Conservation (phyloP, 1,140 invertebrate species). For the Euwallacea similis region DNA sequence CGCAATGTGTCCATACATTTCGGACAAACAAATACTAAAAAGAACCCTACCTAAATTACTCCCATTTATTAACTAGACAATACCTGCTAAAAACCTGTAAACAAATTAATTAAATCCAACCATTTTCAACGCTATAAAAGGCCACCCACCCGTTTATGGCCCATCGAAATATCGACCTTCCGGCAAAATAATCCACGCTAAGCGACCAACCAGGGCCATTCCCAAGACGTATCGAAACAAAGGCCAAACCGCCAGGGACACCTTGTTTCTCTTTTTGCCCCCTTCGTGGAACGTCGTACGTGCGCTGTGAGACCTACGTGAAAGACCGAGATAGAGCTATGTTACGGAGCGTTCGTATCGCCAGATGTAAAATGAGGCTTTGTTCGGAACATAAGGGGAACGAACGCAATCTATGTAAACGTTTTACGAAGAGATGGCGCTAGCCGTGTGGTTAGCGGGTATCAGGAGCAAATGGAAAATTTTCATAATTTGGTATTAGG, state of each 20-base stretch:
- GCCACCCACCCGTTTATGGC: conserved; percentile 37
- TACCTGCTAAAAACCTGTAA: neutral
- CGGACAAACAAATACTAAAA: too few relatives aligned
- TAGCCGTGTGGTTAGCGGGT: conserved; percentile 6
- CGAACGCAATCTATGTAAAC: conserved; percentile 18
- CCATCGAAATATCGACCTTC: conserved; percentile 39
- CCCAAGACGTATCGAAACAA: conserved; percentile 1
- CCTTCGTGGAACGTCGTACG: neutral
- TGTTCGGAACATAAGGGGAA: conserved; percentile 25
- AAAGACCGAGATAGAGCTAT: too few relatives aligned
- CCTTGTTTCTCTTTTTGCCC: conserved; percentile 30
- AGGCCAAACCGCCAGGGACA: conserved; percentile 9
- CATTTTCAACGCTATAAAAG: conserved; percentile 34
- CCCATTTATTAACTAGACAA: too few relatives aligned
- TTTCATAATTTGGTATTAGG: conserved; percentile 1
- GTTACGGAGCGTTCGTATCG: neutral
- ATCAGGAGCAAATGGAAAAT: conserved; percentile 18
- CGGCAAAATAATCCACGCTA: conserved; percentile 31
- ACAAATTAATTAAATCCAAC: conserved; percentile 23
- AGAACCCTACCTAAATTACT: too few relatives aligned
- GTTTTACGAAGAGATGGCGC: conserved; percentile 26
- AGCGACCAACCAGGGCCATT: conserved; percentile 33
- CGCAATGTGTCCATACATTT: too few relatives aligned
- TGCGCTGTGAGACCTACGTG: too few relatives aligned
- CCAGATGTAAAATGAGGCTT: neutral